Base-by-base conservation (phyloP, 2,888 invertebrate species). In the Troglohyphantes excavatus region DNA sequence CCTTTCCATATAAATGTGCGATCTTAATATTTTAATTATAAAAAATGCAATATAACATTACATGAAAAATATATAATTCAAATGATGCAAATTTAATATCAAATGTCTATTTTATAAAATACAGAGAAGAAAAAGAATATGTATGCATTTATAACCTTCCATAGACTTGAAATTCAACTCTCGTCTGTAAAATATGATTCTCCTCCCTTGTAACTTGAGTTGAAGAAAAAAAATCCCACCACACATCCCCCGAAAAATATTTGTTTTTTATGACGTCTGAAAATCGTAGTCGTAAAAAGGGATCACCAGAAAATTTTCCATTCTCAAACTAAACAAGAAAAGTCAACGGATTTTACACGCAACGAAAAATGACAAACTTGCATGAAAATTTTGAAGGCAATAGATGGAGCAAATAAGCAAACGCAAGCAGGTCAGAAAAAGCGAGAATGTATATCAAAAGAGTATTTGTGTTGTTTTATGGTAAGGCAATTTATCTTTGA, bases 341-440 rank as follows among this genome's bases (percentile, higher is more conserved):
- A 76, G 76, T 76, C 85, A 76, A 85, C 85, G 68, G 76, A 59
- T 76, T 72, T 76, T 76, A 85, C 76, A 85, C 72, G 68, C 53
- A 76, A 76, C 85, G 76, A 46, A 76, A 85, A 85, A 85, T 85
- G 85, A 85, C 85, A 78, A 85, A 85, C 85, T 78, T 76, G 72
- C 76, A 76, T 76, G 85, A 76, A 85, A 85, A 68, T 59, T 85
- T 85, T 68, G 72, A 68, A 27, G 53, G 85, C 76, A 85, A 85
- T 85, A 76, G 68, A 76, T 63, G 76, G 59, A 67, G 33, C 85
- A 85, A 85, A 85, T 85, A 85, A 85, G 76, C 76, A 67, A 67
- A 76, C 65, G 85, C 67, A 76, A 76, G 59, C 65, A 85, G 76
- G 76, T 85, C 68, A 68, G 46, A 70, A 59, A 85, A 67, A 76